These are phyloP conservation scores for Empis stercorea DNA, from an alignment of 2,888 invertebrate species.

Conservation along the genomic window DNA sequence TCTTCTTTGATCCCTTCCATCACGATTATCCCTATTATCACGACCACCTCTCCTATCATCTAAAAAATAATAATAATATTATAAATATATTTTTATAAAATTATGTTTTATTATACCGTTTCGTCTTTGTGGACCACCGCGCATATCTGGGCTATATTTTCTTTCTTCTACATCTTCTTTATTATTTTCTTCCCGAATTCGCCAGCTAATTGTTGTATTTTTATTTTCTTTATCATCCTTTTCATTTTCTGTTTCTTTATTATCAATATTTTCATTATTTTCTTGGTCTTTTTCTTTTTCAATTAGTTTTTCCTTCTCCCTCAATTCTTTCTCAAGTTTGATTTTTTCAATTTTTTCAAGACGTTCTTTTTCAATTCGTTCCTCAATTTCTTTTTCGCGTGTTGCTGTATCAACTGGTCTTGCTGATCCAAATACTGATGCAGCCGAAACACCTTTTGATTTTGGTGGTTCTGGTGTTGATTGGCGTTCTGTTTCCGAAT, in stretches of 20 bases:
- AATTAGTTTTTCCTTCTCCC: conserved; percentile 5
- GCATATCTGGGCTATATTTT: conserved; percentile 23
- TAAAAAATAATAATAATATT: neutral
- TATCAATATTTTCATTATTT: conserved; percentile 8
- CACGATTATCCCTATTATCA: conserved; percentile 17
- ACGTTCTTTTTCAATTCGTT: conserved; percentile 55
- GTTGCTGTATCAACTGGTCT: conserved; percentile 90
- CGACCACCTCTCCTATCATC: conserved; percentile 14
- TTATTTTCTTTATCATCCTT: conserved; percentile 28
- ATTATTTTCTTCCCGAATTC: conserved; percentile 20
- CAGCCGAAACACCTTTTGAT: conserved; percentile 44
- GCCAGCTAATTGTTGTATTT: conserved; percentile 26
- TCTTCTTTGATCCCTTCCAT: conserved; percentile 18
- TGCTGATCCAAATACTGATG: conserved; percentile 85
- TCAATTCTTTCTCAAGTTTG: conserved; percentile 17
- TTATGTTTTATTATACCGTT: conserved; percentile 9
- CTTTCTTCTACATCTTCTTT: conserved; percentile 14
- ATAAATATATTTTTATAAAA: too few species aligned
- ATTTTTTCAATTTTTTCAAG: conserved; percentile 22
- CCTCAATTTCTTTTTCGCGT: conserved; percentile 82
- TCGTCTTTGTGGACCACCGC: conserved; percentile 12
- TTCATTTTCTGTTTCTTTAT: conserved; percentile 21
- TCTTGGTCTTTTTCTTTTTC: conserved; percentile 10
- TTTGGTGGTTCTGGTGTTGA: conserved; percentile 20
- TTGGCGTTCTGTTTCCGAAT: conserved; percentile 7